Base-by-base conservation (phyloP, 2,888 invertebrate species). In the Microctonus hyperodae region DNA sequence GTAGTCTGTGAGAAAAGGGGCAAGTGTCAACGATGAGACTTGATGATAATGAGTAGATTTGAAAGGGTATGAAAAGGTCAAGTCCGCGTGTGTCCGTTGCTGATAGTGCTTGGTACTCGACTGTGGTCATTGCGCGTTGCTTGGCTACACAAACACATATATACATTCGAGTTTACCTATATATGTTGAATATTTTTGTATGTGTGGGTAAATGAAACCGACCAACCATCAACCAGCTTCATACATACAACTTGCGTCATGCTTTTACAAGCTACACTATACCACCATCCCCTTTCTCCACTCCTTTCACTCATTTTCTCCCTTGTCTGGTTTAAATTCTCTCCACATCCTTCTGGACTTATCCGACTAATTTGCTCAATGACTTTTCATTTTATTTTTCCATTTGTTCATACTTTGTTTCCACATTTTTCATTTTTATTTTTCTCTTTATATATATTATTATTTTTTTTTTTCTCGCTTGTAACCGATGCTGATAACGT, bases 51-150 rank as follows among this genome's bases (percentile, higher is more conserved):
- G 13, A 60, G 60, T 44, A 31, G 48, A 7, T 44, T 44, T 16
- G 20, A 48, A 20, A 53, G 28, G 48, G 23, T 25, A 51, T 23
- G 25, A 61, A 64, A 73, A 74, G 72, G 74, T 73, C 74, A 73
- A 72, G 73, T 72, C 72, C 74, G 75, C 73, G 44, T 44, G 44
- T 55, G 55, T 55, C 74, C 74, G 73, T 69, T 57, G 65, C 65
- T 69, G 70, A 55, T 74, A 73, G 73, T 74, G 78, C 74, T 75
- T 78, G 75, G 75, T 69, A 73, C 73, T 74, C 73, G 75, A 80
- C 81, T 81, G 75, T 78, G 76, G 79, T 78, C 77, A 76, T 77
- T 77, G 76, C 76, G 74, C 76, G 81, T 81, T 81, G 81, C 81
- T 75, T 80, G 81, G 81, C 81, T 81, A 81, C 81, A 77, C 70